Evolutionary conservation across 2,797 vertebrate genomes (phyloP).

Genomic region (Neosilurus hyrtlii): DNA sequence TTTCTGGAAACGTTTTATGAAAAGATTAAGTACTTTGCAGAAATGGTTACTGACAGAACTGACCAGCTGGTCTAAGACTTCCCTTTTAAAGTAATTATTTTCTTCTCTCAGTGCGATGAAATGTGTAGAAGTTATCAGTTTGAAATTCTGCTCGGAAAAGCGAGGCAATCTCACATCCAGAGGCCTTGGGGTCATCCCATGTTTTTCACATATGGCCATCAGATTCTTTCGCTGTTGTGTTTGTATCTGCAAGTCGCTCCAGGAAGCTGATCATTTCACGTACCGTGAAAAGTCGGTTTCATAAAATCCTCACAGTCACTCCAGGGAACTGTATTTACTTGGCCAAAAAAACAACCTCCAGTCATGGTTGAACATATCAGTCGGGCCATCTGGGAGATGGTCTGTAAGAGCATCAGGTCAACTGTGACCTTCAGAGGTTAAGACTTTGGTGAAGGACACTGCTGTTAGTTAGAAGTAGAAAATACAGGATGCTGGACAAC

Average conservation of each 20-base stretch:
- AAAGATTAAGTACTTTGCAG: neutral
- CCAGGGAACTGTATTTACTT: constrained; percentile 15
- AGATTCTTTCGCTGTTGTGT: constrained; percentile 10
- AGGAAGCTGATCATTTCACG: constrained; percentile 2
- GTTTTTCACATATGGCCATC: constrained; percentile 10
- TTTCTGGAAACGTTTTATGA: neutral
- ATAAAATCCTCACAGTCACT: neutral
- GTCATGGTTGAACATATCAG: neutral
- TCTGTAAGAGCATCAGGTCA: constrained; percentile 30
- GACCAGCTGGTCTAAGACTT: neutral
- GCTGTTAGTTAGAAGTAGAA: neutral
- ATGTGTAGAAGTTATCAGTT: neutral
- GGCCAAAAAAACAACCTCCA: neutral
- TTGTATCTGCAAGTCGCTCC: neutral
- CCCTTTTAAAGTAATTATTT: neutral
- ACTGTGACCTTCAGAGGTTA: constrained; percentile 24
- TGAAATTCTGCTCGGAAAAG: constrained; percentile 1
- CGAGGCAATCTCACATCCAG: neutral
- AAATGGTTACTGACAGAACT: neutral
- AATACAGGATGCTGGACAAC: neutral
- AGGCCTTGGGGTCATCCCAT: neutral
- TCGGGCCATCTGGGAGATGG: neutral
- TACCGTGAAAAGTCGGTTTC: constrained; percentile 23
- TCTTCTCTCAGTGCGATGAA: neutral
- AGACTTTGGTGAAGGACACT: neutral